A percentile compares a stretch with the other conserved stretches of the same genome.
Conservation (phyloP, 1,140 invertebrate species). For the Radopholus similis region DNA sequence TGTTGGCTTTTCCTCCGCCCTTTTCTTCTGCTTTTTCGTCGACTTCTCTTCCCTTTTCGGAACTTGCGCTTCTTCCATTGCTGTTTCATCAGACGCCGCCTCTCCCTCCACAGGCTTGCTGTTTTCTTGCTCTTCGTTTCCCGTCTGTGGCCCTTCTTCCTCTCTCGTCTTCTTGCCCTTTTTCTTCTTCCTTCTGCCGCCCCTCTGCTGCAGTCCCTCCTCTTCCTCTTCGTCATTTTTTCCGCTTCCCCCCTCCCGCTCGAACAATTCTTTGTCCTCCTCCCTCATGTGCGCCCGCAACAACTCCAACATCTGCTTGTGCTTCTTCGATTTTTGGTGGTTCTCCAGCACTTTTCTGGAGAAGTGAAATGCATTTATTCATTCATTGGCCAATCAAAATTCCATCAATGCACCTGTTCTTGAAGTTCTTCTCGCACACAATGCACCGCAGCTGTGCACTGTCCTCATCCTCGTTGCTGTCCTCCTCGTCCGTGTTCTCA, state of each 20-base stretch:
- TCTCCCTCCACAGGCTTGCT: background rate
- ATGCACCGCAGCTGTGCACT: slow-evolving; percentile 24
- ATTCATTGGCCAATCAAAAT: background rate
- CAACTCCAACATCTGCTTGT: slow-evolving; percentile 33
- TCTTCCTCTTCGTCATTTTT: slow-evolving; percentile 5
- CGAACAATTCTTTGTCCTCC: slow-evolving; percentile 34
- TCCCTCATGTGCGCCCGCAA: slow-evolving; percentile 33
- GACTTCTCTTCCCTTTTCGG: background rate
- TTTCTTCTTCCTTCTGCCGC: background rate
- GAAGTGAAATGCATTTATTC: slow-evolving; percentile 12
- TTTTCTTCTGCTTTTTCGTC: background rate
- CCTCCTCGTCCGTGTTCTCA: background rate
- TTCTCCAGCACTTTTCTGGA: slow-evolving; percentile 21
- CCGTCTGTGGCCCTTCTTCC: no score
- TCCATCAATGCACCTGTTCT: slow-evolving; percentile 13
- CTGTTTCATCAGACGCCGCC: background rate
- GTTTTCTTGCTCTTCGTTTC: background rate
- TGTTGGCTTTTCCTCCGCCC: background rate
- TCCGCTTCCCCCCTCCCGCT: background rate
- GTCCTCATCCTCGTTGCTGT: slow-evolving; percentile 6
- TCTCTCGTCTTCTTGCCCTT: background rate
- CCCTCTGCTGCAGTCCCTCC: background rate
- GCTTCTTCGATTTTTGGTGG: slow-evolving; percentile 45
- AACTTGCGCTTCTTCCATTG: slow-evolving; percentile 1
- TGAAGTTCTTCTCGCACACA: slow-evolving; percentile 46